phyloP scores from a whole-genome alignment of 2,797 vertebrate genomes.

The Bovichtus diacanthus region DNA sequence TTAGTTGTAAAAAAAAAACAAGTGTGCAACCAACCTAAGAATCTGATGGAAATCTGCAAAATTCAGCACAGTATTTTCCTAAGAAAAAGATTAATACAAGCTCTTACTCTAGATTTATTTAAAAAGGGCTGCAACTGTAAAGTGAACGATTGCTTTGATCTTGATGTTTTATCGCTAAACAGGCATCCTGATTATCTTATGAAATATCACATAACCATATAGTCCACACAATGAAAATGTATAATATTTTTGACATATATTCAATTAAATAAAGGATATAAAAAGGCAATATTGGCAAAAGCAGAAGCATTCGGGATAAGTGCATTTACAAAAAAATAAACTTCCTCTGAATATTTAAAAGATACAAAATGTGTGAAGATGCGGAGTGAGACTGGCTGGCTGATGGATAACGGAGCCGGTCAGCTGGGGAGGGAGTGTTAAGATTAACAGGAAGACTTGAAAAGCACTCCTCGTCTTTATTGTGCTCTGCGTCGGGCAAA shows the following conservation, averaged over 20 bases:
- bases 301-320: constrained; percentile 62
- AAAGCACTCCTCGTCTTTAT: constrained; percentile 43
- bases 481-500: constrained; percentile 5
- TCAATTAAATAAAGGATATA: constrained; percentile 82
- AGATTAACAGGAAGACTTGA: constrained; percentile 60
- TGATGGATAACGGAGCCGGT: constrained; percentile 12
- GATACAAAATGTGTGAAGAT: constrained; percentile 51
- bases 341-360: constrained; percentile 67
- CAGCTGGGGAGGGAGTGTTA: constrained; percentile 47
- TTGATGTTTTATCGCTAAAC: constrained; percentile 44
- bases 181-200: constrained; percentile 45
- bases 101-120: constrained; percentile 32
- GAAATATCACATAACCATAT: constrained; percentile 39
- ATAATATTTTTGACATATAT: constrained; percentile 62
- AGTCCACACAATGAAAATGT: constrained; percentile 47
- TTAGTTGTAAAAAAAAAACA: constrained; percentile 70
- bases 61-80: constrained; percentile 52
- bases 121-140: constrained; percentile 43
- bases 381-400: constrained; percentile 55
- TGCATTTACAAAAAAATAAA: constrained; percentile 76
- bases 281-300: constrained; percentile 73
- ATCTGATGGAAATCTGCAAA: constrained; percentile 54
- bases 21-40: constrained; percentile 67
- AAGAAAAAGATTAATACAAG: constrained; percentile 56
- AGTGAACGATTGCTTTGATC: constrained; percentile 65